A percentile compares a stretch with the other conserved stretches of the same genome.
These are phyloP conservation scores for Merluccius polli DNA, from an alignment of 2,797 vertebrate genomes.

Conservation along the genomic window DNA sequence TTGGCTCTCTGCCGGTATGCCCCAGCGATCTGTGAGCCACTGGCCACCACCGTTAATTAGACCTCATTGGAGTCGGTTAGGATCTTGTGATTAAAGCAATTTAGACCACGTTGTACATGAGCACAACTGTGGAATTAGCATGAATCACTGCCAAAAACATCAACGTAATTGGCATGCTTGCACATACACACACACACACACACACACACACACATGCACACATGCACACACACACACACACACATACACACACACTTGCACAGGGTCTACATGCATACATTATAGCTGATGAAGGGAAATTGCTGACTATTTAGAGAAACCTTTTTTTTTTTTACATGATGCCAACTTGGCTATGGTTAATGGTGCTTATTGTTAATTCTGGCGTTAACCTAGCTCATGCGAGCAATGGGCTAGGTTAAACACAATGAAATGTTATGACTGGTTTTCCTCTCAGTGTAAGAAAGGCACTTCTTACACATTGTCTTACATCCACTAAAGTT, in stretches of 20 bases:
- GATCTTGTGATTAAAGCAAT: slow-evolving; percentile 3
- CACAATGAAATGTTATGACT: background rate
- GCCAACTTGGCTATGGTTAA: background rate
- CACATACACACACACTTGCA: background rate
- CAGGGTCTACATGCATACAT: background rate
- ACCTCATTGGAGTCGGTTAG: background rate
- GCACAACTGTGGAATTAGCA: background rate
- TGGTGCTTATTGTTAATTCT: background rate
- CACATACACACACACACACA: background rate
- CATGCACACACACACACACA: background rate
- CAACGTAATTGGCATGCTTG: slow-evolving; percentile 1
- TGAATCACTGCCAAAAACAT: background rate
- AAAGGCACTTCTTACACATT: background rate
- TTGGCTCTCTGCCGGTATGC: background rate
- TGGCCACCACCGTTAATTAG: background rate
- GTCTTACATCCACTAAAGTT: background rate
- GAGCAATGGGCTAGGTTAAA: background rate
- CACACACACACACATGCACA: background rate
- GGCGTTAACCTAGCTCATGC: background rate
- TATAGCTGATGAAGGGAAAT: background rate
- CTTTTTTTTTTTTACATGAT: background rate
- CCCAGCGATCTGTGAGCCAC: background rate
- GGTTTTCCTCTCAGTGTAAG: background rate
- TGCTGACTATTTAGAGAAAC: background rate
- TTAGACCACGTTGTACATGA: background rate